A percentile compares a stretch with the other conserved stretches of the same genome.
phyloP scores from a whole-genome alignment of 2,888 invertebrate genomes.

The Proisotoma minuta region DNA sequence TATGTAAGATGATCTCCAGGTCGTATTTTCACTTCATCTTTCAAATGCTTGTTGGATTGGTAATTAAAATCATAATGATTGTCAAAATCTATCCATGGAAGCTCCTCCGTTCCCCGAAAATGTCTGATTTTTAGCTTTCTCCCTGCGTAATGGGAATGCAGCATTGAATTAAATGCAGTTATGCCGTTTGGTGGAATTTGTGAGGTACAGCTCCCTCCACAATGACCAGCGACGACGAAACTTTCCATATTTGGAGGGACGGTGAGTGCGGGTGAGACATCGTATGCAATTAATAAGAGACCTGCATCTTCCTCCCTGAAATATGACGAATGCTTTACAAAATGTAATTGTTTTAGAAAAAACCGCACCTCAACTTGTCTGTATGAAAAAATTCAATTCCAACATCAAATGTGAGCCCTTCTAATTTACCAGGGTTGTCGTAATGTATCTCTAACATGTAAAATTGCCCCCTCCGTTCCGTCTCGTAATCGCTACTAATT shows the following conservation, averaged over 20 bases:
- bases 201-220: constrained; percentile 49
- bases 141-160: constrained; percentile 3
- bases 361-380: constrained; percentile 59
- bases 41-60: constrained; percentile 24
- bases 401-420: constrained; percentile 57
- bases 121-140: constrained; percentile 32
- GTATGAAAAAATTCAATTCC: constrained; percentile 78
- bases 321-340: background rate
- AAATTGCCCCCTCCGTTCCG: too few species aligned
- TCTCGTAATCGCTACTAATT: too few species aligned
- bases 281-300: background rate
- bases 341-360: too few species aligned
- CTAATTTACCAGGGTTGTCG: constrained; percentile 59
- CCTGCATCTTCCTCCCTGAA: background rate
- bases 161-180: background rate
- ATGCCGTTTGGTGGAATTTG: constrained; percentile 48
- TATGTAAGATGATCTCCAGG: constrained; percentile 33
- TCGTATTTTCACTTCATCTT: constrained; percentile 9
- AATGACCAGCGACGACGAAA: background rate
- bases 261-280: too few species aligned
- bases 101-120: constrained; percentile 23
- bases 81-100: constrained; percentile 32
- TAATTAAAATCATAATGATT: constrained; percentile 34
- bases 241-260: background rate
- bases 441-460: constrained; percentile 92